These are phyloP conservation scores for Pelecanus crispus DNA, from an alignment of 2,113 vertebrate genomes.

Conservation along the genomic window DNA sequence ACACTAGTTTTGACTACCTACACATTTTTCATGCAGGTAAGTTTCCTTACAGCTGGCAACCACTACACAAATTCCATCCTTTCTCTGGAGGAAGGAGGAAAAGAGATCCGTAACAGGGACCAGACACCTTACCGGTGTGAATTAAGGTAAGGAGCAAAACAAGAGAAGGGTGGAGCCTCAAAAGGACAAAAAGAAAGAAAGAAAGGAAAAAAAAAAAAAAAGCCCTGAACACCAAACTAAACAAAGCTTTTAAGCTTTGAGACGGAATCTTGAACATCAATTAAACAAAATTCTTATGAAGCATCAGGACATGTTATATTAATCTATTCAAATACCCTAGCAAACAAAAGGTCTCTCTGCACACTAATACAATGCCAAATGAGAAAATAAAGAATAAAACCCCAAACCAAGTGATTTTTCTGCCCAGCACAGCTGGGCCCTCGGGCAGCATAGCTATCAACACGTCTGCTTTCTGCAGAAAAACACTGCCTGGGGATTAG, in stretches of 20 bases:
- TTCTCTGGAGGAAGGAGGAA: not conserved
- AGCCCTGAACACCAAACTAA: not conserved
- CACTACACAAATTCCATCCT: not conserved
- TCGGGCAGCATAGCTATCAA: not conserved
- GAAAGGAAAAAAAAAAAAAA: too few species aligned
- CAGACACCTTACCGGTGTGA: not conserved
- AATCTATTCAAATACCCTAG: not conserved
- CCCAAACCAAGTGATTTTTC: not conserved
- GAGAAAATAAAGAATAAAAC: not conserved
- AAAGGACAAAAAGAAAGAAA: not conserved
- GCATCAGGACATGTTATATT: not conserved
- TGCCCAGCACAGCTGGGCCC: not conserved
- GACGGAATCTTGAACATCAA: not conserved
- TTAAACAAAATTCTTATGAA: not conserved
- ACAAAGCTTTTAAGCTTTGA: not conserved
- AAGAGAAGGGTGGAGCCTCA: not conserved
- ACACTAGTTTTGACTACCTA: not conserved
- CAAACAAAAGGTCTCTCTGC: not conserved
- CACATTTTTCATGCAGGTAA: slow-evolving; percentile 7
- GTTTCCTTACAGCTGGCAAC: not conserved
- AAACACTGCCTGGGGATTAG: not conserved
- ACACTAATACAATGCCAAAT: not conserved
- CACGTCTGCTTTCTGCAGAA: not conserved
- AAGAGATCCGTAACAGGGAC: not conserved
- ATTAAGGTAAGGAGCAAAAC: not conserved